Evolutionary conservation across 1,140 invertebrate genomes (phyloP), one percentile per base, ranked within the genome.

Genomic region (Diabrotica virgifera): DNA sequence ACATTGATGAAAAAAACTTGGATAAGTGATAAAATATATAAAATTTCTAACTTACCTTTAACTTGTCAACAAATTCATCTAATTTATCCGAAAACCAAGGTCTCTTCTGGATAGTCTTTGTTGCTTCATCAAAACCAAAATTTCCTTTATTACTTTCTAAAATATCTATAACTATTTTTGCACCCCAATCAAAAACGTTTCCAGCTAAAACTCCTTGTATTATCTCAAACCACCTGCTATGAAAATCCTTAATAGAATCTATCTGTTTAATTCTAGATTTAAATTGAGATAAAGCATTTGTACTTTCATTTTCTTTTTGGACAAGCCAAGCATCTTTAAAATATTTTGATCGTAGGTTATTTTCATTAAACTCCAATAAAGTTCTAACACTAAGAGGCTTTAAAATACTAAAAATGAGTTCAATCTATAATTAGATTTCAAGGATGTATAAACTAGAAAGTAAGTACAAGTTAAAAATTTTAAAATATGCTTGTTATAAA

Each of bases 101-200:
- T 65, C 94, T 79, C 80, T 74, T 79, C 85, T 95, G 82, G 52
- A 86, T 87, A 77, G 88, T 90, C 6, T 82, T 79, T 70, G 90
- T 82, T 2, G 95, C 95, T 75, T 95, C 87, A 74, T 87, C 80
- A 66, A 98, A 90, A 61, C 90, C 89, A 82, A 96, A 93, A 62
- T 85, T 82, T 24, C 24, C 24, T 35, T 83, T 79, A 59, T 83
- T 82, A 8, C 81, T 83, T 79, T 95, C 91, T 81, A 98, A 85
- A 54, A 97, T 86, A 68, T 86, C 83, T 8, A 90, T 88, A 9
- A 96, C 90, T 76, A 94, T 93, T 76, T 90, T 89, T 1, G 95
- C 94, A 46, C 95, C 95, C 94, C 95, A 98, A 80, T 98, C 96
- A 82, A 98, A 98, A 80, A 98, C 94, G 82, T 98, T 98, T 24